These are phyloP conservation scores for Catagonus wagneri DNA, from an alignment of 2,113 vertebrate genomes.

Conservation along the genomic window DNA sequence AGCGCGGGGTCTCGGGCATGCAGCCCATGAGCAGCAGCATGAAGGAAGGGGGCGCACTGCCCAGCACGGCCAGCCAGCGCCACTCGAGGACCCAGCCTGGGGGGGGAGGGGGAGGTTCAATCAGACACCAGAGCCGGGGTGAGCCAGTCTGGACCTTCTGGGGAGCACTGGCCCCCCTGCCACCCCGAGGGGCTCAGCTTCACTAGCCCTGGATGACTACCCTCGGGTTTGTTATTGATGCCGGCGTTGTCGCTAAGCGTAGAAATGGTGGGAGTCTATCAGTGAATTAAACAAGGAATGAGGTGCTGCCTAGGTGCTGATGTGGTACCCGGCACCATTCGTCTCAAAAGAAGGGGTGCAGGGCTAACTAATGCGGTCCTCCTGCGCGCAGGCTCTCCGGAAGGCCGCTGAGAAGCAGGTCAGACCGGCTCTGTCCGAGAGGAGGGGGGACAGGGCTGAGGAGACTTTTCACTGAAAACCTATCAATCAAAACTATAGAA, in stretches of 20 bases:
- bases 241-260: background rate
- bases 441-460: background rate
- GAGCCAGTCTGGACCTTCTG: background rate
- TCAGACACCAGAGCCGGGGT: background rate
- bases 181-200: background rate
- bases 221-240: background rate
- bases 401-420: background rate
- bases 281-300: background rate
- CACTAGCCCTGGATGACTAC: background rate
- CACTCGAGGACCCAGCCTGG: constrained; percentile 91
- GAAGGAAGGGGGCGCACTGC: constrained; percentile 90
- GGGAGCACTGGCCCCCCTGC: background rate
- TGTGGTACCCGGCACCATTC: rapidly evolving
- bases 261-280: background rate
- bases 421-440: background rate
- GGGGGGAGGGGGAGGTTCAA: no score
- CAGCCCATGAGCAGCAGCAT: constrained; percentile 93
- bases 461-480: background rate
- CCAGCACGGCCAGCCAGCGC: constrained; percentile 95
- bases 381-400: background rate
- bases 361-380: background rate
- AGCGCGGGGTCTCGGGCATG: constrained; percentile 96
- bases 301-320: background rate
- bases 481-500: background rate
- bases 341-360: background rate